Conservation (phyloP, 2,888 invertebrate genomes). For the Thera obeliscata region DNA sequence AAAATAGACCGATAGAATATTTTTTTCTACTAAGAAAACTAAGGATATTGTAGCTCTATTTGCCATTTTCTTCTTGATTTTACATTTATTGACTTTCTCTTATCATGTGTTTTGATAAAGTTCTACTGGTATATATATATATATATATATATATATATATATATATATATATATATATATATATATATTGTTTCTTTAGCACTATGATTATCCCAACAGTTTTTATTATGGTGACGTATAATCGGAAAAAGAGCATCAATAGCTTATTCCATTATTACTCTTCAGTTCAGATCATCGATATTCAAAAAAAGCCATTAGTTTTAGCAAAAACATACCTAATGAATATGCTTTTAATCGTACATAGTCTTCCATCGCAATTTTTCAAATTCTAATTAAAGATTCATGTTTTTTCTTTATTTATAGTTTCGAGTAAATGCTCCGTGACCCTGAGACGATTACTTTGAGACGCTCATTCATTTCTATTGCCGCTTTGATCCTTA, state of each 20-base stretch:
- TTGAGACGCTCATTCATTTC: constrained; percentile 29
- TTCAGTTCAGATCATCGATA: constrained; percentile 31
- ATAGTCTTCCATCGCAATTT: constrained; percentile 43
- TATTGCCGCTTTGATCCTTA: constrained; percentile 26
- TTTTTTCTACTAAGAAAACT: too few relatives aligned
- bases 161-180: too few relatives aligned
- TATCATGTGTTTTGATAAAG: too few relatives aligned
- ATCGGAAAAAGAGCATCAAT: neutral
- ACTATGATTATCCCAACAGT: too few relatives aligned
- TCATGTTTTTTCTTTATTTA: constrained; percentile 43
- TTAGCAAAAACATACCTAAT: constrained; percentile 56
- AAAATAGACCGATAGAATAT: too few relatives aligned
- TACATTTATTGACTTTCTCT: too few relatives aligned
- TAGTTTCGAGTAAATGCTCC: constrained; percentile 34
- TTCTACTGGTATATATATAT: too few relatives aligned
- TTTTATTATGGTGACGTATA: too few relatives aligned
- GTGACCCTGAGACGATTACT: constrained; percentile 34
- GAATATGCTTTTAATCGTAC: constrained; percentile 52
- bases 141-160: too few relatives aligned
- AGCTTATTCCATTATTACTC: constrained; percentile 19
- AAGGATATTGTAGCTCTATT: too few relatives aligned
- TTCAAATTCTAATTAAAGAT: constrained; percentile 42
- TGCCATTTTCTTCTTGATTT: too few relatives aligned
- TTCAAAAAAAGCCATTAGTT: constrained; percentile 50
- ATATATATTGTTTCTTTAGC: too few relatives aligned